Base-by-base conservation (phyloP, 2,888 invertebrate species). In the Lithosia quadra region DNA sequence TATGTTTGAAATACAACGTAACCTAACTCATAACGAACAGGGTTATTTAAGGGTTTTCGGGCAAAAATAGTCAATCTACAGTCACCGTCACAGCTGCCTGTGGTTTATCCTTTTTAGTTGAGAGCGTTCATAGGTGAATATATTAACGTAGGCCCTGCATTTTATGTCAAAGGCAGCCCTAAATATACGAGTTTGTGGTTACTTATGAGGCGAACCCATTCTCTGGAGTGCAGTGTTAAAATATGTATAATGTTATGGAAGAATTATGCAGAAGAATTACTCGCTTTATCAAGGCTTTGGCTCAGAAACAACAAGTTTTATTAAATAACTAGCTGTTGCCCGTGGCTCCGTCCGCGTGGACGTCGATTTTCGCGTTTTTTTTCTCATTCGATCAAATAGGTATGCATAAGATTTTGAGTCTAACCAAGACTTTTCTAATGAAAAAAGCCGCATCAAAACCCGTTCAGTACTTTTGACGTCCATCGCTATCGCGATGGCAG, bases 231-330 rank as follows among this genome's bases (percentile, higher is more conserved):
- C 74, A 77, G 69, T 61, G 71, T 62, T 78, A 66, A 78, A 79
- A 75, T 79, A 81, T 79, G 81, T 76, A 78, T 74, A 76, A 70
- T 67, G 74, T 73, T 65, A 76, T 68, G 72, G 63, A 36, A 49
- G 68, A 57, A 72, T 77, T 72, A 78, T 78, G 69, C 66, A 73
- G 61, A 73, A 70, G 75, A 75, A 68, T 73, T 69, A 7, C 34
- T 10, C n/a, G 13, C 61, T 64, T 77, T 73, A 65, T 66, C 49
- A 75, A 67, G 65, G 75, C 59, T 49, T 39, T 34, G n/a, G 60
- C 63, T 65, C 36, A 71, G 59, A 57, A 43, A 69, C 68, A 71
- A 4, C 63, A 67, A 66, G 55, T 68, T 74, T 77, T 60, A 64
- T 72, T 79, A 70, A 79, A 64, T 60, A 39, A 60, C 55, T 63